A percentile compares a stretch with the other conserved stretches of the same genome.
Conservation (phyloP, 2,113 vertebrate genomes). For the Oenanthe oenanthe region DNA sequence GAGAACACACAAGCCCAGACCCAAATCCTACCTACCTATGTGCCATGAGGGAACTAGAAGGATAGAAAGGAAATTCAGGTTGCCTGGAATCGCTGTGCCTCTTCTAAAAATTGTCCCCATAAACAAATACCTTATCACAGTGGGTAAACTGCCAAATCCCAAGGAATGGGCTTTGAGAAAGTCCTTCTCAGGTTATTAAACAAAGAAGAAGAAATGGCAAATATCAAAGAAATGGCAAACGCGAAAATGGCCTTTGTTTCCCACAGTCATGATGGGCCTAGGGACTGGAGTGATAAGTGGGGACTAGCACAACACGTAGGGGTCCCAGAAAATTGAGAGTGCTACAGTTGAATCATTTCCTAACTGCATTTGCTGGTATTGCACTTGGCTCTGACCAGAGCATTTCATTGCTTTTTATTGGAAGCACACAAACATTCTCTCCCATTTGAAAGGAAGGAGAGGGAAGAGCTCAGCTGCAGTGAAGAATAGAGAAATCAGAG, state of each 20-base stretch:
- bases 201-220: background rate
- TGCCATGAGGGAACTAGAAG: slow-evolving; percentile 4
- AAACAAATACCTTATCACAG: background rate
- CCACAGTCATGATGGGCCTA: background rate
- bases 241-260: background rate
- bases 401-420: background rate
- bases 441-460: slow-evolving; percentile 19
- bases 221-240: background rate
- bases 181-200: background rate
- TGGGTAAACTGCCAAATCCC: background rate
- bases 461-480: slow-evolving; percentile 17
- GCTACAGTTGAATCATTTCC: background rate
- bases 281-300: background rate
- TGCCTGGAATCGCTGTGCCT: background rate
- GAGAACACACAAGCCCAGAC: slow-evolving; percentile 17
- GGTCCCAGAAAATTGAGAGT: background rate
- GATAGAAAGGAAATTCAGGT: slow-evolving; percentile 49
- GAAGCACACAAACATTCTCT: background rate
- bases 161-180: background rate
- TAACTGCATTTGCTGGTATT: background rate
- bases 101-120: slow-evolving; percentile 10
- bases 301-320: background rate
- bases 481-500: slow-evolving; percentile 27
- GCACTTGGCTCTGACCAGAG: background rate
- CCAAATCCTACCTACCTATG: slow-evolving; percentile 30